These are phyloP conservation scores for Bathynomus jamesi DNA, from an alignment of 1,140 invertebrate species.

Conservation along the genomic window DNA sequence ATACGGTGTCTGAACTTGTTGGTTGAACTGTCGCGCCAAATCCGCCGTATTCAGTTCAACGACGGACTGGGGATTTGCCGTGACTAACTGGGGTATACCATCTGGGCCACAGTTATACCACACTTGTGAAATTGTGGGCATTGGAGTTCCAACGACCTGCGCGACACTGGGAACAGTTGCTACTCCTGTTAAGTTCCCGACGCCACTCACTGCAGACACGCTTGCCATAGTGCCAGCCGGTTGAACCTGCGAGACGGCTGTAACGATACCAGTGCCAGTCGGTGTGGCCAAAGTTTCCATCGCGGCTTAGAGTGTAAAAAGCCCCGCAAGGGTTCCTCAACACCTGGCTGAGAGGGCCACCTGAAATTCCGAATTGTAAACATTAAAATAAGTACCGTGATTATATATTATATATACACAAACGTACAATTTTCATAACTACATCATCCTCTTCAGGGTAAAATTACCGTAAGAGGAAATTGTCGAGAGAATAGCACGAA, in stretches of 20 bases:
- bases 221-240: neutral
- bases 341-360: no score
- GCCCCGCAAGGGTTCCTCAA: no score
- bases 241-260: neutral
- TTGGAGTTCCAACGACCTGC: neutral
- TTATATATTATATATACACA: no score
- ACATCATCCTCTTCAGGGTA: no score
- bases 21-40: constrained; percentile 34
- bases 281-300: neutral
- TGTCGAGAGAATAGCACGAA: no score
- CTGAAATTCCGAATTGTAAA: no score
- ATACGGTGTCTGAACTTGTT: constrained; percentile 36
- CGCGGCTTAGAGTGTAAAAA: no score
- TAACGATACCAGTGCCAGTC: neutral
- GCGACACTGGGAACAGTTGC: neutral
- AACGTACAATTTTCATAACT: no score
- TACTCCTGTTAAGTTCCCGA: neutral
- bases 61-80: constrained; percentile 26
- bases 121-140: neutral
- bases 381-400: no score
- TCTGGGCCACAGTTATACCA: constrained; percentile 35
- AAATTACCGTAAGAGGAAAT: no score
- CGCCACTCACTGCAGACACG: neutral
- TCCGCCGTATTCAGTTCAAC: constrained; percentile 33
- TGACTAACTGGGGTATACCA: constrained; percentile 25